phyloP scores from a whole-genome alignment of 1,140 invertebrate genomes.

The Sitobion miscanthi region DNA sequence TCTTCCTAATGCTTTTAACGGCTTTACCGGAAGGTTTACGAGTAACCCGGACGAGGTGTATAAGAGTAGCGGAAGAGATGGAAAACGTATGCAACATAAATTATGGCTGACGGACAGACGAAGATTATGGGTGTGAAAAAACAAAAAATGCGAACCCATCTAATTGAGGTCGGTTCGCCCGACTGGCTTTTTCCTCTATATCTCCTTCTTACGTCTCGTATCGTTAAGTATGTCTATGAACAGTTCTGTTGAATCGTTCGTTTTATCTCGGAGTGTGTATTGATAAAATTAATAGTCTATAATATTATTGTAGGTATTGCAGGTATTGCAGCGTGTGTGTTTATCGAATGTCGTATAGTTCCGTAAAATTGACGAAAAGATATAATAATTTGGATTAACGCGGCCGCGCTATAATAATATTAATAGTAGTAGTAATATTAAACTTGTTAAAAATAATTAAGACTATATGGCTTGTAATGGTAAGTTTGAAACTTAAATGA shows the following conservation, averaged over 20 bases:
- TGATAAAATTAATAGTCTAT: neutral
- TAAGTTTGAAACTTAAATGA: neutral
- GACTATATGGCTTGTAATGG: neutral
- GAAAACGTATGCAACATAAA: slow-evolving; percentile 45
- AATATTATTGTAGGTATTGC: neutral
- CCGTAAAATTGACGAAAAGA: neutral
- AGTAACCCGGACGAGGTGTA: neutral
- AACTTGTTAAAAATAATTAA: neutral
- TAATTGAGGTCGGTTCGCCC: slow-evolving; percentile 30
- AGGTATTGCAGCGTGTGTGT: neutral
- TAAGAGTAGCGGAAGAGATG: neutral
- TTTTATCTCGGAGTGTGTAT: neutral
- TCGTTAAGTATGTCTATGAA: neutral
- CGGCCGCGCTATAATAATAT: neutral
- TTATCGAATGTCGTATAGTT: neutral
- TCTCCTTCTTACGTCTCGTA: neutral
- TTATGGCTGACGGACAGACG: slow-evolving; percentile 18
- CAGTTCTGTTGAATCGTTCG: neutral
- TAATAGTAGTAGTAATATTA: neutral
- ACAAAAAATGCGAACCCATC: slow-evolving; percentile 20
- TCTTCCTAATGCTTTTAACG: slow-evolving; percentile 34
- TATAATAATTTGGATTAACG: neutral
- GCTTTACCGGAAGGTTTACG: slow-evolving; percentile 35
- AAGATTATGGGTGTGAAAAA: slow-evolving; percentile 45
- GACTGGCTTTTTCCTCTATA: neutral